These are phyloP conservation scores for Tamandua tetradactyla DNA, from an alignment of 2,797 vertebrate genomes.

Conservation along the genomic window DNA sequence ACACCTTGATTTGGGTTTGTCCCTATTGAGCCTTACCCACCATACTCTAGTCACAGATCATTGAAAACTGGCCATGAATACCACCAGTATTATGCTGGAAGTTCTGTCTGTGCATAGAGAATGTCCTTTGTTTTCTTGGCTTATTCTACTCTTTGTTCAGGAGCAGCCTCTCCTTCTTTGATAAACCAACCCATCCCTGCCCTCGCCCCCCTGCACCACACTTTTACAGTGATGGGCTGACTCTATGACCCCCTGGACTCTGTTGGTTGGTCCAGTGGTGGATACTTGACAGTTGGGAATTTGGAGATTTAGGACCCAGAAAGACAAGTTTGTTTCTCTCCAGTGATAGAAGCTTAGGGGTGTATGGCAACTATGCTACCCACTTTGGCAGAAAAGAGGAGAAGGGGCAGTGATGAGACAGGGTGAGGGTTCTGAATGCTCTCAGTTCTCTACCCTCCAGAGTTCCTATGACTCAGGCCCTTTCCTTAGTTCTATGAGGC, in stretches of 20 bases:
- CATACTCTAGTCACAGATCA: not conserved
- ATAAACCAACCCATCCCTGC: not conserved
- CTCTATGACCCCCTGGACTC: not conserved
- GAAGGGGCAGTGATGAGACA: no score
- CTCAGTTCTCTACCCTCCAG: not conserved
- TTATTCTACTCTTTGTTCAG: not conserved
- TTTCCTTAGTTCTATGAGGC: not conserved
- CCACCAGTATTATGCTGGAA: no score
- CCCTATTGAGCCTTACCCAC: no score
- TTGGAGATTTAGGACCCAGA: not conserved
- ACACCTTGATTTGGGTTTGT: not conserved
- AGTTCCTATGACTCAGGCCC: not conserved
- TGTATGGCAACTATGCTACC: not conserved
- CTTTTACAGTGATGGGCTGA: not conserved
- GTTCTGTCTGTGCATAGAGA: accelerated
- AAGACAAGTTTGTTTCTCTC: not conserved
- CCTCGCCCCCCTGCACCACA: no score
- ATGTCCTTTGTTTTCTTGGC: not conserved
- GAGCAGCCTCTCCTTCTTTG: not conserved
- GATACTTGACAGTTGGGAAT: not conserved
- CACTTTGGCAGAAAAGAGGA: not conserved
- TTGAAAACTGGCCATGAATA: not conserved
- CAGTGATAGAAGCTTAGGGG: not conserved
- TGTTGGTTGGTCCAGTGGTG: not conserved
- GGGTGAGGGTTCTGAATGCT: accelerated